Evolutionary conservation across 2,113 vertebrate species (phyloP), one percentile per base, ranked within the genome.

Genomic region (Perccottus glenii): DNA sequence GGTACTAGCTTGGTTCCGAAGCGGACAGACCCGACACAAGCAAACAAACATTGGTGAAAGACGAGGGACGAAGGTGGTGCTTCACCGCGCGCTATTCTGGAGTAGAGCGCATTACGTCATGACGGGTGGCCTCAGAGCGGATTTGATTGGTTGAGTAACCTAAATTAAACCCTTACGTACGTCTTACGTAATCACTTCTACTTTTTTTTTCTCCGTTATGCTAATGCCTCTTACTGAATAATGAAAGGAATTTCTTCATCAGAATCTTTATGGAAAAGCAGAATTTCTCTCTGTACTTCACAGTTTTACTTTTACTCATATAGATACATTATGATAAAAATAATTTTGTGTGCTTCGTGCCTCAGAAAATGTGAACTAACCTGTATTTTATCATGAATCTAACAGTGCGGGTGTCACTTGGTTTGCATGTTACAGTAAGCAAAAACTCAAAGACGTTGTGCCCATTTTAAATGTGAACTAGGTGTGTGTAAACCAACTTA

Each of bases 61-160:
- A n/a, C 6, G 51, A 53, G 6, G n/a, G 11, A 59, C 10, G 36
- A 5, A 11, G 57, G 11, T 44, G 15, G 33, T 73, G 47, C 78
- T 47, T 66, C 49, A 52, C 64, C 81, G 87, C 86, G 89, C 89
- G 85, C 83, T 83, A 80, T 86, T 89, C 87, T 83, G 78, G 86
- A 86, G 78, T 69, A 68, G 66, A 47, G 67, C 65, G 53, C 77
- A 53, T 87, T 71, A 88, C 87, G 87, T 88, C 86, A 88, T 58
- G 60, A 74, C 79, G 79, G 56, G 48, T 14, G 67, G 15, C 42
- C 50, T 14, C 49, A 69, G 55, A 2, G 16, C 9, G 0, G 35
- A 11, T 70, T 6, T 60, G 8, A 91, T 91, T 90, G 89, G 89
- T 19, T 48, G 0, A 12, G n/a, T 49, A 67, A 81, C 78, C 52